These are phyloP conservation scores for Dysidea cf. avara DNA, from an alignment of 37 sponge, comb jelly and placozoan genomes.

Conservation along the genomic window DNA sequence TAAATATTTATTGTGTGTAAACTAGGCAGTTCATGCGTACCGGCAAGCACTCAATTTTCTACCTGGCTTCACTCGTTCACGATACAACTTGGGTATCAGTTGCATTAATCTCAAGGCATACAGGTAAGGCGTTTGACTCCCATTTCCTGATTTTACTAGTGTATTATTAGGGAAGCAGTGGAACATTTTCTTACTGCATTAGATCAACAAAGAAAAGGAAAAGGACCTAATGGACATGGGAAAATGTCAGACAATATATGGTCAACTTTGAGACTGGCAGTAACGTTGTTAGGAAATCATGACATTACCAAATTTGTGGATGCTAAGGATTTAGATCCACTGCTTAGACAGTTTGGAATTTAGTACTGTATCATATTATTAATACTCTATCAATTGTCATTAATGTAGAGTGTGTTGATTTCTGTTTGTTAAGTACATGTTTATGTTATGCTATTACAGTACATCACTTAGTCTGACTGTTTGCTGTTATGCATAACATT, in stretches of 20 bases:
- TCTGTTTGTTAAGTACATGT: too few species aligned
- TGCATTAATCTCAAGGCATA: slow-evolving; percentile 92
- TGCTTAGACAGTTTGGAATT: slow-evolving; percentile 54
- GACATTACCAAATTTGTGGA: slow-evolving; percentile 14
- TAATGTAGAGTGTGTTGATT: too few species aligned
- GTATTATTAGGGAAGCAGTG: slow-evolving; percentile 68
- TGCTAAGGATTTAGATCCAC: slow-evolving; percentile 32
- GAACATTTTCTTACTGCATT: slow-evolving; percentile 87
- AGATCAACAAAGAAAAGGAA: slow-evolving; percentile 69
- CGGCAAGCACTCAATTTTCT: slow-evolving; percentile 71
- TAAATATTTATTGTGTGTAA: not conserved
- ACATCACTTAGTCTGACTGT: too few species aligned
- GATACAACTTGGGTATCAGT: slow-evolving; percentile 96
- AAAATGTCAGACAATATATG: slow-evolving; percentile 87
- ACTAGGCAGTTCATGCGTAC: slow-evolving; percentile 84
- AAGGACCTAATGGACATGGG: slow-evolving; percentile 11
- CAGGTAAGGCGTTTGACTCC: slow-evolving; percentile 57
- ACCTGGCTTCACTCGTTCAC: slow-evolving; percentile 87
- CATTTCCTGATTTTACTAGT: too few species aligned
- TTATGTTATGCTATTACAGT: too few species aligned
- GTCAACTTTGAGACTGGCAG: slow-evolving; percentile 75
- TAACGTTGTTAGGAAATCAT: slow-evolving; percentile 23
- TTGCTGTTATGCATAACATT: too few species aligned
- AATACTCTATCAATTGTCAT: too few species aligned
- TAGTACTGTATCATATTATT: too few species aligned